Conservation (phyloP, 2,113 vertebrate species). For the Erythrocercus mccallii region DNA sequence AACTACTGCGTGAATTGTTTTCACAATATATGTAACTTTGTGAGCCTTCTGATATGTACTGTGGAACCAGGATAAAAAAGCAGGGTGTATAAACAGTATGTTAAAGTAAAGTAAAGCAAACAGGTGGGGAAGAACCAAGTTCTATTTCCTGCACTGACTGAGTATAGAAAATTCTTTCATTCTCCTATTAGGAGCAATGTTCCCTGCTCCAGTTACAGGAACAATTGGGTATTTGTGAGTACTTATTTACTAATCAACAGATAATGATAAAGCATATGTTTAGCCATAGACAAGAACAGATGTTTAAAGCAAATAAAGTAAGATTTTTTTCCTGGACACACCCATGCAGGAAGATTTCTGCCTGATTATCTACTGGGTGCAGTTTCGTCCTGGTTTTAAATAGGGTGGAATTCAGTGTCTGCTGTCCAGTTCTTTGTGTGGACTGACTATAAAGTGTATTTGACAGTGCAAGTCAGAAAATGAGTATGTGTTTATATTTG, state of each 20-base stretch:
- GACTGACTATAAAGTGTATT: neutral
- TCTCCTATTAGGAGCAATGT: neutral
- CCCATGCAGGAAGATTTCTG: neutral
- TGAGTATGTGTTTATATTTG: neutral
- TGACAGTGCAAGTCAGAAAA: neutral
- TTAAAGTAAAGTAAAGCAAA: neutral
- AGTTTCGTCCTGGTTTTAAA: neutral
- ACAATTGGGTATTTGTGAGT: neutral
- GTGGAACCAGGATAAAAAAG: neutral
- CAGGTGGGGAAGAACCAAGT: neutral
- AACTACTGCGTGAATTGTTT: neutral
- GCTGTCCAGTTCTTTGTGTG: neutral
- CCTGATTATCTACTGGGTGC: neutral
- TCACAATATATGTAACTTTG: neutral
- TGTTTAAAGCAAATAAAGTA: neutral
- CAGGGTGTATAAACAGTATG: neutral
- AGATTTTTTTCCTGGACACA: neutral
- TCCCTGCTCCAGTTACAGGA: neutral
- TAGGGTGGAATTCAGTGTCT: neutral
- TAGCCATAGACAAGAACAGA: neutral
- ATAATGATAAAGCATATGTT: neutral
- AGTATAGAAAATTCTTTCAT: neutral
- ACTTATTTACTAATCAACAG: neutral
- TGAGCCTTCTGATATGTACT: accelerated
- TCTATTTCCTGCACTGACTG: neutral